These are phyloP conservation scores for Mohoua ochrocephala DNA, from an alignment of 2,113 vertebrate species.

Conservation along the genomic window DNA sequence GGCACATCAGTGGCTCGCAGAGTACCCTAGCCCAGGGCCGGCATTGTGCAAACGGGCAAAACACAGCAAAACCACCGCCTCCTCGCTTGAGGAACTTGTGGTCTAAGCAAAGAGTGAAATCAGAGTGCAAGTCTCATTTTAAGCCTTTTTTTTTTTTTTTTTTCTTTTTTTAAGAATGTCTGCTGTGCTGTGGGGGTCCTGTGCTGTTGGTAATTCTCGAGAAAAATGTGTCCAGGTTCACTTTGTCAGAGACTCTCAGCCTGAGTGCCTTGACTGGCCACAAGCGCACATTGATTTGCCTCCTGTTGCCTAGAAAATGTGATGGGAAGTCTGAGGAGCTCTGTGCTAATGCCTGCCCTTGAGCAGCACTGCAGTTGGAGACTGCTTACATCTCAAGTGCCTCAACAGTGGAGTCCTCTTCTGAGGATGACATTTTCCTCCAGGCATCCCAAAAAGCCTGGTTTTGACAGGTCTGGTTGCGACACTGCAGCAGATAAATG, in stretches of 20 bases:
- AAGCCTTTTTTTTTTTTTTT: not conserved
- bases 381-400: not conserved
- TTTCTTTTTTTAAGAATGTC: not conserved
- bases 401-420: constrained; percentile 34
- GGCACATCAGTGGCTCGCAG: not conserved
- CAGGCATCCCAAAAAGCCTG: constrained; percentile 20
- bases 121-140: not conserved
- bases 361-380: not conserved
- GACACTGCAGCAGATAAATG: constrained; percentile 8
- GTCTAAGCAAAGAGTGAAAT: not conserved
- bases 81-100: not conserved
- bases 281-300: not conserved
- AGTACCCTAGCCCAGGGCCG: not conserved
- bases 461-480: constrained; percentile 1
- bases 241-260: not conserved
- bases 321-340: not conserved
- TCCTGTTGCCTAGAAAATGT: not conserved
- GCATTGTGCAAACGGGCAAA: not conserved
- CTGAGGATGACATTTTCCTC: constrained; percentile 36
- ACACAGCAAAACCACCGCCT: fast-evolving
- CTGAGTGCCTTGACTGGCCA: not conserved
- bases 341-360: not conserved
- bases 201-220: not conserved
- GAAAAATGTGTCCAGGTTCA: not conserved
- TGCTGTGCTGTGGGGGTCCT: not conserved